Percentiles rank a stretch among this genome's conserved stretches.
phyloP scores from a whole-genome alignment of 2,113 vertebrate genomes.

The Bucco capensis region DNA sequence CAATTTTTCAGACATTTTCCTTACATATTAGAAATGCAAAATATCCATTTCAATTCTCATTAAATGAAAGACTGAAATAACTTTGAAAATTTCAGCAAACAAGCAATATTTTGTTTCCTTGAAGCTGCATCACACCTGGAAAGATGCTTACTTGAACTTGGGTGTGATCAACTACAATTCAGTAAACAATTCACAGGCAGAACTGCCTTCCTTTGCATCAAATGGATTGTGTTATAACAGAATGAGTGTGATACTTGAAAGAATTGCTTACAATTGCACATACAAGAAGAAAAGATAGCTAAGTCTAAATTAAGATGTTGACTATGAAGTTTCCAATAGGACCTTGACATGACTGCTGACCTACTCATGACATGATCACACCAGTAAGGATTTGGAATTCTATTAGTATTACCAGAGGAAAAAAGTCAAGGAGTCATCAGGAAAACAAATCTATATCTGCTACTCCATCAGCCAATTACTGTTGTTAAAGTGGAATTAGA shows the following conservation, averaged over 20 bases:
- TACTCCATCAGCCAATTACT: slow-evolving; percentile 99
- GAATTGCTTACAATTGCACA: slow-evolving; percentile 82
- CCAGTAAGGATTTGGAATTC: slow-evolving; percentile 97
- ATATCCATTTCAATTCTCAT: neutral
- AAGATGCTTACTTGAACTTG: slow-evolving; percentile 52
- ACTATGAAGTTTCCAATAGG: slow-evolving; percentile 98
- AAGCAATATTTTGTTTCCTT: neutral
- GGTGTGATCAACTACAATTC: slow-evolving; percentile 41
- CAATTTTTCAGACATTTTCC: neutral
- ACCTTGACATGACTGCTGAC: slow-evolving; percentile 99
- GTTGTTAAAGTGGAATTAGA: slow-evolving; percentile 99
- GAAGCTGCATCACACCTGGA: slow-evolving; percentile 24
- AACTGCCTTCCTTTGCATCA: slow-evolving; percentile 74
- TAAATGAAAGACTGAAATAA: neutral
- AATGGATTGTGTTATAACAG: slow-evolving; percentile 78
- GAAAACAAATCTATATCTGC: slow-evolving; percentile 99
- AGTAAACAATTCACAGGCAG: slow-evolving; percentile 76
- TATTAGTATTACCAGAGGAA: slow-evolving; percentile 98
- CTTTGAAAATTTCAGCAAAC: neutral
- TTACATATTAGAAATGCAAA: neutral
- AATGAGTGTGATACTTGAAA: slow-evolving; percentile 76
- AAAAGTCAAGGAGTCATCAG: slow-evolving; percentile 99
- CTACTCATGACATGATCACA: slow-evolving; percentile 96
- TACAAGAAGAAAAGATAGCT: slow-evolving; percentile 76
- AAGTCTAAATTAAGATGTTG: slow-evolving; percentile 99